Base-by-base conservation (phyloP, 2,113 vertebrate genomes). In the Gila orcuttii region DNA sequence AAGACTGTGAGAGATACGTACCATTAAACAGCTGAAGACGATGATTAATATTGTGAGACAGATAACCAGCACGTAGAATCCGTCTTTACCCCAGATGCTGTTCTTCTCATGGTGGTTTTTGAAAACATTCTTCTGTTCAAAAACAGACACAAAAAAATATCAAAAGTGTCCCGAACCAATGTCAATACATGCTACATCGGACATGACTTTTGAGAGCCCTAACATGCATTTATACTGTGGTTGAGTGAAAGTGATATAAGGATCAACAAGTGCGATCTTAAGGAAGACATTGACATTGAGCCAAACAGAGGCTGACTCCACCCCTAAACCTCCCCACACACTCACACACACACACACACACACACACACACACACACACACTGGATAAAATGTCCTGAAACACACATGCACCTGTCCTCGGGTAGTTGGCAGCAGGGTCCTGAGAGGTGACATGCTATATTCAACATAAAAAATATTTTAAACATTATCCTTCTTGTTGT, bases 41-140 rank as follows among this genome's bases (percentile, higher is more conserved):
- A 98, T 96, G 90, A 98, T 92, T 90, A 98, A 97, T 94, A 97
- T 94, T 90, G 97, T 98, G 96, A 99, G 96, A 91, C 98, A 97
- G 92, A 99, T 96, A 92, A 98, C 92, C 90, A 96, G 94, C 0
- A 96, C 94, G 86, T 97, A 99, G 88, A 98, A 96, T 74, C 97
- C 95, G 89, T 99, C 97, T 86, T 95, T 96, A 93, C 93, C 97
- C 97, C 96, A 98, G 86, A 97, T 93, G 87, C 95, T 96, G 84
- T 97, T 96, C 66, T 93, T 95, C 94, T 97, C 96, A 50, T 90
- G 97, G 85, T 97, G 95, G 57, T 94, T 97, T 95, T 97, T 97
- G 87, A 98, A 95, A 84, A 98, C 96, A 91, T 98, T 99, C 92
- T 97, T 98, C 97, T 98, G 92, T 90, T 93, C 85, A 82, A 89